Evolutionary conservation across 2,888 invertebrate genomes (phyloP).

Genomic region (Blastobasis lacticolella): DNA sequence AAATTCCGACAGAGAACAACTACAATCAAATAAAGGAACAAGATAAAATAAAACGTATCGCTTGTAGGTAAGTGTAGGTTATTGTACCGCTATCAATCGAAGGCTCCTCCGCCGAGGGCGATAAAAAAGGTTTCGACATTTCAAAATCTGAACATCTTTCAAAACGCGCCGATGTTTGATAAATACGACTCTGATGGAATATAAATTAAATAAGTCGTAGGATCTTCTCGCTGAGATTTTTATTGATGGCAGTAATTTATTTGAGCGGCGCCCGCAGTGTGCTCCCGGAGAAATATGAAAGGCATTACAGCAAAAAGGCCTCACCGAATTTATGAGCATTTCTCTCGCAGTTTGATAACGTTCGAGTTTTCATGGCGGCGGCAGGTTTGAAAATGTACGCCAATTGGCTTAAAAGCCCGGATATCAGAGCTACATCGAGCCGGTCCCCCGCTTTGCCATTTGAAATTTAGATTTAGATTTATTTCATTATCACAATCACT

Average conservation of each 20-base stretch:
- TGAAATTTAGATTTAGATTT: background rate
- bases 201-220: constrained; percentile 72
- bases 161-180: constrained; percentile 56
- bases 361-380: constrained; percentile 39
- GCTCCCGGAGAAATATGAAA: constrained; percentile 69
- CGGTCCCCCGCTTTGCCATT: constrained; percentile 2
- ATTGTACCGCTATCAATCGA: background rate
- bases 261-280: constrained; percentile 70
- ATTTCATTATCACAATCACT: background rate
- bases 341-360: constrained; percentile 62
- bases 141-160: constrained; percentile 26
- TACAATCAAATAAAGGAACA: too few relatives aligned
- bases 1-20: too few relatives aligned
- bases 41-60: too few relatives aligned
- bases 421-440: constrained; percentile 27
- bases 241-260: constrained; percentile 72
- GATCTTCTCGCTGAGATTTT: constrained; percentile 66
- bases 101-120: constrained; percentile 2
- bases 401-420: constrained; percentile 40
- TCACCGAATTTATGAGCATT: constrained; percentile 69
- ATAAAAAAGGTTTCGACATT: constrained; percentile 24
- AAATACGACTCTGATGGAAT: constrained; percentile 67
- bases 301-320: constrained; percentile 71
- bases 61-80: background rate
- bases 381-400: constrained; percentile 35